Evolutionary conservation across 2,797 vertebrate genomes (phyloP).

Genomic region (Novumbra hubbsi): DNA sequence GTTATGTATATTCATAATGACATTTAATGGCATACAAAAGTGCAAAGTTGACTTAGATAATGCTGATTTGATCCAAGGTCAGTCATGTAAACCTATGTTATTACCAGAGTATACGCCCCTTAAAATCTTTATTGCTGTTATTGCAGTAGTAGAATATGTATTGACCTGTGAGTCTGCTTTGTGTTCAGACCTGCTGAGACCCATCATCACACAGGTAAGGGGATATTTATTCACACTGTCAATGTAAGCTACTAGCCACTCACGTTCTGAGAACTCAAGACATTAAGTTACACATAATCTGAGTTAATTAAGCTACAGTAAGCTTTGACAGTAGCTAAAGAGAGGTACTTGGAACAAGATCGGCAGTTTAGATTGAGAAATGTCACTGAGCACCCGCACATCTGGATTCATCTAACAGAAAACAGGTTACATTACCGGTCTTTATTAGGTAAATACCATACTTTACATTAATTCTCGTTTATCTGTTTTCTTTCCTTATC

Average conservation of each 20-base stretch:
- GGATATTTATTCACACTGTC: neutral
- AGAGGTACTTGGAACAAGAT: neutral
- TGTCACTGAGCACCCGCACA: neutral
- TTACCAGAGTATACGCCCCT: neutral
- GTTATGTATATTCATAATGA: neutral
- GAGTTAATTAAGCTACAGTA: neutral
- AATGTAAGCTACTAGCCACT: neutral
- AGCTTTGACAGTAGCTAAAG: neutral
- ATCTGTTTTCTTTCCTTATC: neutral
- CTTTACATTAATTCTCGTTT: neutral
- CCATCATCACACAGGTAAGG: neutral
- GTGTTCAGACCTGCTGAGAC: neutral
- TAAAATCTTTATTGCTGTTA: conserved; percentile 11
- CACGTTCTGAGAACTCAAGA: neutral
- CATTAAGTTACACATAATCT: neutral
- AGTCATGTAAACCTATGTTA: neutral
- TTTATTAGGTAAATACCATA: neutral
- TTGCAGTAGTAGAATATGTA: neutral
- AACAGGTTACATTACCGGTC: neutral
- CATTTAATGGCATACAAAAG: neutral
- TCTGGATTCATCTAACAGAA: neutral
- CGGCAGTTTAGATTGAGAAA: neutral
- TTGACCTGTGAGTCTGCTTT: neutral
- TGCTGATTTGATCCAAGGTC: neutral
- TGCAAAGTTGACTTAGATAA: neutral